A percentile compares a stretch with the other conserved stretches of the same genome.
These are phyloP conservation scores for Odocoileus virginianus DNA, from an alignment of 2,113 vertebrate genomes.

Conservation along the genomic window DNA sequence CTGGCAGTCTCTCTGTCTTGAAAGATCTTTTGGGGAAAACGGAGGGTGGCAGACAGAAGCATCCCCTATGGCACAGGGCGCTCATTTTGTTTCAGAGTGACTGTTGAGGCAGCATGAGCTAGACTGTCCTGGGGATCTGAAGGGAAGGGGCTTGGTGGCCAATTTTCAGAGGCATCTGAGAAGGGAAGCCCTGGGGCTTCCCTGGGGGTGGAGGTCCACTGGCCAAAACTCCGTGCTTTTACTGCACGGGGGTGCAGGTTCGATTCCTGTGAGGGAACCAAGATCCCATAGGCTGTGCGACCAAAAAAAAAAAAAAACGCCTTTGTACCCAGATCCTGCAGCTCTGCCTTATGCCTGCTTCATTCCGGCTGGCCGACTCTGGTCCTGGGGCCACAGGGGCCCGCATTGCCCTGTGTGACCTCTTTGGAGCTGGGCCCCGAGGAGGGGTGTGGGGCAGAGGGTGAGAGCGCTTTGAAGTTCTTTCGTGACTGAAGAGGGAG, in stretches of 20 bases:
- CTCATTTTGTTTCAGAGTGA: neutral
- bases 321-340: neutral
- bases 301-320: neutral
- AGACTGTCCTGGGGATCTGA: neutral
- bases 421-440: rapidly evolving
- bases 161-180: neutral
- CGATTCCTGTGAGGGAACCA: neutral
- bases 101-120: rapidly evolving
- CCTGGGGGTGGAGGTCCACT: too few relatives aligned
- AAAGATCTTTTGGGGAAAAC: neutral
- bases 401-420: neutral
- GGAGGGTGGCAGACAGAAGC: neutral
- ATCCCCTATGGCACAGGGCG: rapidly evolving
- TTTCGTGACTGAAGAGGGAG: neutral
- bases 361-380: neutral
- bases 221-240: neutral
- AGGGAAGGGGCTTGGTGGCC: neutral
- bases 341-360: neutral
- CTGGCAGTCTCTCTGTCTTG: rapidly evolving
- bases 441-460: neutral
- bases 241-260: neutral
- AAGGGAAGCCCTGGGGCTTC: neutral
- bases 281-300: neutral
- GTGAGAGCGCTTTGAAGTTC: neutral
- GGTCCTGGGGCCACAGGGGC: neutral